Evolutionary conservation across 2,113 vertebrate species (phyloP), one percentile per base, ranked within the genome.

Genomic region (Neoarius graeffei): DNA sequence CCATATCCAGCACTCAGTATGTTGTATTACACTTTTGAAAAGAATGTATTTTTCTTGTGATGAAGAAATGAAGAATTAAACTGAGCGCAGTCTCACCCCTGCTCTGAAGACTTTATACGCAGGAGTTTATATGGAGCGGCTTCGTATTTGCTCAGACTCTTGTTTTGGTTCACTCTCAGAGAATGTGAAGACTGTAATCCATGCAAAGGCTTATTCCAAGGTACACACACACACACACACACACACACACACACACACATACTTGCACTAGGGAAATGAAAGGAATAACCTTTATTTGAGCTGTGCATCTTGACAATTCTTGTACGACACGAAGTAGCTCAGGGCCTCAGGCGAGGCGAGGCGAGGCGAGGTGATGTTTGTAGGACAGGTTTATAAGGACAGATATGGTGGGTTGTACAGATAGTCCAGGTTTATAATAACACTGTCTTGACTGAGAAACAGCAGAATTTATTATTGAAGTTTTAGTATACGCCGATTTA

Each of bases 201-300:
- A 86, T 52, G 48, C 76, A 80, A 86, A 86, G 85, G 48, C 27
- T 64, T 86, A 79, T 86, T 79, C 74, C 23, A 59, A 25, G 35
- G 23, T 9, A 19, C 25, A 76, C 84, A 62, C 57, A 62, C 81
- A 64, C 35, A 27, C 19, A 23, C 48, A 64, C n/a, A 52, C 67
- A 73, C 14, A 71, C 35, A 73, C 14, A 71, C 19, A 76, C 42
- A 76, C 23, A 79, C 76, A 79, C 11, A 80, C 11, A 80, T 14
- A 80, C n/a, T 17, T 30, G n/a, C 54, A 57, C 7, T 52, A 66
- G n/a, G 23, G n/a, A 67, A 52, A 66, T 62, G 54, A 83, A 85
- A 79, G 74, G 13, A 80, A n/a, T 57, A 60, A 88, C 80, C 76
- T 88, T 66, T 59, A 35, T 81, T 71, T 81, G 30, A 88, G 56